These are phyloP conservation scores for Carassius carassius DNA, from an alignment of 2,113 vertebrate species.

Conservation along the genomic window DNA sequence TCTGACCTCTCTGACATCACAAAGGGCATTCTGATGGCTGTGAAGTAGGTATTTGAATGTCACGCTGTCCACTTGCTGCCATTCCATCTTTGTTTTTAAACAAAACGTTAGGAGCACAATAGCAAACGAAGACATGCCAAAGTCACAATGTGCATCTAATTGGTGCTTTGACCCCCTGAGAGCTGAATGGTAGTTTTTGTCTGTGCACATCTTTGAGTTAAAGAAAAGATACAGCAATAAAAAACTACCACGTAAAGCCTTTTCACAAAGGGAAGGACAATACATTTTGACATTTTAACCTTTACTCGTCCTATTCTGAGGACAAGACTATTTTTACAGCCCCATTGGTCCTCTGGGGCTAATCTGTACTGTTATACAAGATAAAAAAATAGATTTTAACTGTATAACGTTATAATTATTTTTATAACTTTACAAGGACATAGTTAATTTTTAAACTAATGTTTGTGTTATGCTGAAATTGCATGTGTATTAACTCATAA, in stretches of 20 bases:
- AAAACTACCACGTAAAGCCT: constrained; percentile 58
- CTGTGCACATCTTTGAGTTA: constrained; percentile 58
- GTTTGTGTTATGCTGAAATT: neutral
- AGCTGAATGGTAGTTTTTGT: constrained; percentile 65
- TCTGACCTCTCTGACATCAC: constrained; percentile 65
- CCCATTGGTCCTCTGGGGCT: constrained; percentile 41
- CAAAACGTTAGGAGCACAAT: constrained; percentile 66
- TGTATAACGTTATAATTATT: neutral
- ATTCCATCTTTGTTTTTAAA: constrained; percentile 67
- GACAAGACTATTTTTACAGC: neutral
- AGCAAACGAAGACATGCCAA: constrained; percentile 64
- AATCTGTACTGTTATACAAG: neutral
- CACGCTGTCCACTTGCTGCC: constrained; percentile 65
- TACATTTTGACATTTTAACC: constrained; percentile 66
- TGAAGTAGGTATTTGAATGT: constrained; percentile 58
- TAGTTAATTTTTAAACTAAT: neutral
- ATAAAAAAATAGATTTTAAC: neutral
- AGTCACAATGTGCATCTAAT: constrained; percentile 66
- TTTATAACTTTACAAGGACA: neutral
- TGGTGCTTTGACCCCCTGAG: constrained; percentile 57
- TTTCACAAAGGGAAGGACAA: constrained; percentile 56
- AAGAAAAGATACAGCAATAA: constrained; percentile 65
- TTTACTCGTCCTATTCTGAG: constrained; percentile 64
- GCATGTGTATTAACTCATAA: too few relatives aligned
- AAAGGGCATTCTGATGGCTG: constrained; percentile 58